A percentile compares a stretch with the other conserved stretches of the same genome.
phyloP scores from a whole-genome alignment of 2,113 vertebrate genomes.

The Muscicapa adusta region DNA sequence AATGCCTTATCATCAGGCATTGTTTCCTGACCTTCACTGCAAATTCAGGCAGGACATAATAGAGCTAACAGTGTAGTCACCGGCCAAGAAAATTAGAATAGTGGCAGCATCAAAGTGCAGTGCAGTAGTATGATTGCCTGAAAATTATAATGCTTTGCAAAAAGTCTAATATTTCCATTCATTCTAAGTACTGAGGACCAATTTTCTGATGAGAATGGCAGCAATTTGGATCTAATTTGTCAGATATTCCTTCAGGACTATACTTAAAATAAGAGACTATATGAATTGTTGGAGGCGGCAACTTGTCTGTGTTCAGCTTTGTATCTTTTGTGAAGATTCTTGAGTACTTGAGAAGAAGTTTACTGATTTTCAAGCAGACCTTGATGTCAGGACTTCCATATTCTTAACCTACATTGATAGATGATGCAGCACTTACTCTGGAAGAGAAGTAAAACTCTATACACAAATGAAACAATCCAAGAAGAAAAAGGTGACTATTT shows the following conservation, averaged over 20 bases:
- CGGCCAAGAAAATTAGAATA: not conserved
- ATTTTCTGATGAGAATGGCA: constrained; percentile 6
- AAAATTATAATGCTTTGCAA: not conserved
- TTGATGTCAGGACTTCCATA: not conserved
- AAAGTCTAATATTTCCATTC: not conserved
- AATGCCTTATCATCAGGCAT: too few relatives aligned
- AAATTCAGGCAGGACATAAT: not conserved
- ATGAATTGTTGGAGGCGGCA: not conserved
- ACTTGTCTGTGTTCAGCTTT: not conserved
- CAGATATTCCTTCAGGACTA: not conserved
- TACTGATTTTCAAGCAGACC: not conserved
- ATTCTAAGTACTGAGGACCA: not conserved
- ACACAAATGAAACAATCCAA: not conserved
- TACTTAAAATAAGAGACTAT: not conserved
- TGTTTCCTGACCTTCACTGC: not conserved
- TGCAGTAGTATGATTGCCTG: not conserved
- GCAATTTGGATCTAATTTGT: not conserved
- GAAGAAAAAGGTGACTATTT: not conserved
- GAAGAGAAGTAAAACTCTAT: not conserved
- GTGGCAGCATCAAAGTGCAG: not conserved
- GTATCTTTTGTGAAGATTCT: not conserved
- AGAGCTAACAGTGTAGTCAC: not conserved
- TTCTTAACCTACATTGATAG: not conserved
- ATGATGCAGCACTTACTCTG: not conserved
- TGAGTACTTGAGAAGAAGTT: not conserved